Percentiles rank a stretch among this genome's conserved stretches.
phyloP scores from a whole-genome alignment of 2,797 vertebrate genomes.

The Morelia viridis region DNA sequence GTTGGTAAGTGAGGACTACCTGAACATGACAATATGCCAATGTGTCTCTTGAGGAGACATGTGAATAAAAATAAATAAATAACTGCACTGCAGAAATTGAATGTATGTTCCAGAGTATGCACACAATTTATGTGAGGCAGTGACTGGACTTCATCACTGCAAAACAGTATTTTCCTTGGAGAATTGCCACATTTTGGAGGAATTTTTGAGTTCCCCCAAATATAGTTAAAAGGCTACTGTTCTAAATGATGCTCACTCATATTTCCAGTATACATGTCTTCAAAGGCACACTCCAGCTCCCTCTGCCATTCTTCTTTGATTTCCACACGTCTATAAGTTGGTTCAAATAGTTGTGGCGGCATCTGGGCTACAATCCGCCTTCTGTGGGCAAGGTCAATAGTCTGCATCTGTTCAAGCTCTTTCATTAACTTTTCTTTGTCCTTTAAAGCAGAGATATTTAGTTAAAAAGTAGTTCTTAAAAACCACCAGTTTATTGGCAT shows the following conservation, averaged over 20 bases:
- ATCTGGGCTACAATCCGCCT: constrained; percentile 78
- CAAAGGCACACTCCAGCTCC: constrained; percentile 90
- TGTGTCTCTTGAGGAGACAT: background rate
- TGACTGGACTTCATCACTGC: background rate
- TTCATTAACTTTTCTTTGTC: constrained; percentile 81
- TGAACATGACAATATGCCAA: background rate
- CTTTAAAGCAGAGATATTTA: constrained; percentile 68
- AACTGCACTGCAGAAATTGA: background rate
- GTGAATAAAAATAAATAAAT: background rate
- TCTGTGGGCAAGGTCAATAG: constrained; percentile 81
- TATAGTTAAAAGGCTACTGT: background rate
- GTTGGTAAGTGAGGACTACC: background rate
- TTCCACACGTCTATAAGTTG: constrained; percentile 78
- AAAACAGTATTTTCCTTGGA: background rate
- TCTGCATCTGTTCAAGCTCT: constrained; percentile 87
- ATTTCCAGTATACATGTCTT: constrained; percentile 87
- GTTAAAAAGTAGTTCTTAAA: background rate
- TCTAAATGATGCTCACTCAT: constrained; percentile 75
- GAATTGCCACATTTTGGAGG: background rate
- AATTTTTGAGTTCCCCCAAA: background rate
- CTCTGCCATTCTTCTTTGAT: constrained; percentile 84
- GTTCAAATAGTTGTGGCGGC: constrained; percentile 84
- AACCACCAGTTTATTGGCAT: background rate
- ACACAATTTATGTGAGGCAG: background rate
- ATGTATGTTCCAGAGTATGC: too few relatives aligned